Percentiles rank a stretch among this genome's conserved stretches.
Evolutionary conservation across 2,113 vertebrate species (phyloP).

Genomic region (Chaetodon trifascialis): DNA sequence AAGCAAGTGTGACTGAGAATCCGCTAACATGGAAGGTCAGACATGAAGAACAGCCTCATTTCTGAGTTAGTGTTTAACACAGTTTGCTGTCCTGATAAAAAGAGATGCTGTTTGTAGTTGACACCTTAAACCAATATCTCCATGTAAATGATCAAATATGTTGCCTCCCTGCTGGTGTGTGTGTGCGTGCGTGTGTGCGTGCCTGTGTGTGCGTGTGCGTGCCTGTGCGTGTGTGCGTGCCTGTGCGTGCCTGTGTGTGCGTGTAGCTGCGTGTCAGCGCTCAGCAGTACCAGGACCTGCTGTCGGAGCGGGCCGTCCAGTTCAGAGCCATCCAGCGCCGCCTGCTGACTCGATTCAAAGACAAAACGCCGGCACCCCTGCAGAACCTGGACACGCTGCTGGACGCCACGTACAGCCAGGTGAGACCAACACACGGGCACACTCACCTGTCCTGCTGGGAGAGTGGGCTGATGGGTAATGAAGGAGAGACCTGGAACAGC

Average conservation of each 20-base stretch:
- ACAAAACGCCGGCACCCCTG: slow-evolving; percentile 95
- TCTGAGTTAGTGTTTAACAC: neutral
- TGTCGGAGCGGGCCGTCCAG: slow-evolving; percentile 94
- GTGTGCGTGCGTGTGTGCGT: neutral
- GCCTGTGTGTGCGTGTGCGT: slow-evolving; percentile 22
- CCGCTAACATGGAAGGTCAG: no score
- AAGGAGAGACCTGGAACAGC: neutral
- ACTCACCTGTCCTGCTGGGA: neutral
- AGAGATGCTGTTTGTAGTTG: neutral
- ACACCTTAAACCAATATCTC: no score
- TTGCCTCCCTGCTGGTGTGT: slow-evolving; percentile 1
- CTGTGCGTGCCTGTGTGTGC: slow-evolving; percentile 7
- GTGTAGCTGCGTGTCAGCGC: slow-evolving; percentile 90
- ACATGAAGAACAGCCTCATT: no score
- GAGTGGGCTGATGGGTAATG: neutral
- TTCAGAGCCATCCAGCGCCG: slow-evolving; percentile 96
- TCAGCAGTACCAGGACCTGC: slow-evolving; percentile 91
- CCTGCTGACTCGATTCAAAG: slow-evolving; percentile 94
- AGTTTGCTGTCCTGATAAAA: neutral
- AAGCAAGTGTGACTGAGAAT: no score
- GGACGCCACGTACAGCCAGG: slow-evolving; percentile 96
- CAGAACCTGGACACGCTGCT: slow-evolving; percentile 97
- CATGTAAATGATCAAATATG: neutral
- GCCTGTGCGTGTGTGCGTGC: slow-evolving; percentile 46
- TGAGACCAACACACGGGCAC: slow-evolving; percentile 71